phyloP scores from a whole-genome alignment of 2,888 invertebrate genomes.

The Metallyticus violacea region DNA sequence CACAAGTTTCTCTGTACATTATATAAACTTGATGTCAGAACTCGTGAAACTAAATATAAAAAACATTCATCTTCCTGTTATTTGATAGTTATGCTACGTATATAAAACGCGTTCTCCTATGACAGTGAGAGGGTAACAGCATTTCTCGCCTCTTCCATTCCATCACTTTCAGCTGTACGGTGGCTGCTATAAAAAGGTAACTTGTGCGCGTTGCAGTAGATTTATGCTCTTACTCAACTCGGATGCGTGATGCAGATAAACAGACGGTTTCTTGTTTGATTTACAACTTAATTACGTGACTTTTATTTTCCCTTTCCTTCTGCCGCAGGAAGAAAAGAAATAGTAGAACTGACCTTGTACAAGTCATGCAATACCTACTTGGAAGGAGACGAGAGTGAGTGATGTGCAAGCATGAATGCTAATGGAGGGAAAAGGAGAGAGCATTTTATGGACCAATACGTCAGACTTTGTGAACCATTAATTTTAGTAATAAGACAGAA shows the following conservation, averaged over 20 bases:
- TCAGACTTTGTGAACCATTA: neutral
- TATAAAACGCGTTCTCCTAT: too few species aligned
- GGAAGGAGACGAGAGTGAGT: neutral
- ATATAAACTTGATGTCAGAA: too few species aligned
- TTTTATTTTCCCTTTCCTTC: conserved; percentile 4
- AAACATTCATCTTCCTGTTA: too few species aligned
- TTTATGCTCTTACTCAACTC: neutral
- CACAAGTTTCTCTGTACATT: too few species aligned
- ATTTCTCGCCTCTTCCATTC: neutral
- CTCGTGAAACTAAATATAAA: too few species aligned
- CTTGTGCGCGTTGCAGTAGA: neutral
- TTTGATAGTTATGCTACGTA: too few species aligned
- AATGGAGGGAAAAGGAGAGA: neutral
- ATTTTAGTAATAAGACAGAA: neutral
- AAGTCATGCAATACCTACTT: neutral
- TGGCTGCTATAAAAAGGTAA: neutral
- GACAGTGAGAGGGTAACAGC: too few species aligned
- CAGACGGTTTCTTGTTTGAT: neutral
- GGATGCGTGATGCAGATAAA: neutral
- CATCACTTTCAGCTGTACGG: neutral
- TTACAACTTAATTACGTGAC: conserved; percentile 12
- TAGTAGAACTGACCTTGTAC: neutral
- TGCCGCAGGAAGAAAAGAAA: neutral
- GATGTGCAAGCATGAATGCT: neutral
- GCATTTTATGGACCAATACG: neutral